These are phyloP conservation scores for Idris sp. DNA, from an alignment of 1,140 invertebrate genomes.

Conservation along the genomic window DNA sequence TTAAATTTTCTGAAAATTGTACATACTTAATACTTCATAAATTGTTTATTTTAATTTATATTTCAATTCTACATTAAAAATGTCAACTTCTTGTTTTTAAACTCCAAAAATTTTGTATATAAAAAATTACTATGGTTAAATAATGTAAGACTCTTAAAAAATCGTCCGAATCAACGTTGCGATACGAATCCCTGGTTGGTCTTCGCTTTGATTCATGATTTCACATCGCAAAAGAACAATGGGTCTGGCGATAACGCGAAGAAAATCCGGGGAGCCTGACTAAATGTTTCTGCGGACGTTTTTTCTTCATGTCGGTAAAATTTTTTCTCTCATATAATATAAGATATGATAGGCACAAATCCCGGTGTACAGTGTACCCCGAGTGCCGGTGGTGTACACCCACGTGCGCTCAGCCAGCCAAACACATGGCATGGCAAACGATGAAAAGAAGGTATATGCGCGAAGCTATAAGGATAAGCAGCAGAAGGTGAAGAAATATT, in stretches of 20 bases:
- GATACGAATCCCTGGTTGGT: neutral
- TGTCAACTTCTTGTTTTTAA: no score
- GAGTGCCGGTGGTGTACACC: constrained; percentile 64
- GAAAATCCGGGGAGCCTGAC: constrained; percentile 42
- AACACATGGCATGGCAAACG: constrained; percentile 61
- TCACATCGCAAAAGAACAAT: constrained; percentile 51
- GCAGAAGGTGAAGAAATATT: constrained; percentile 61
- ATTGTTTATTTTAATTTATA: no score
- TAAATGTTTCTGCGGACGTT: constrained; percentile 43
- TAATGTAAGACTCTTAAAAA: no score
- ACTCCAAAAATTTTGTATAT: no score
- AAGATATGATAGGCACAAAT: constrained; percentile 56
- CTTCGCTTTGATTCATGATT: constrained; percentile 45
- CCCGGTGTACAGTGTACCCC: constrained; percentile 48
- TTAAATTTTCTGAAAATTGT: no score
- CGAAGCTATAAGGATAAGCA: constrained; percentile 53
- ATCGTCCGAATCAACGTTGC: constrained; percentile 2
- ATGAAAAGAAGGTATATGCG: constrained; percentile 55
- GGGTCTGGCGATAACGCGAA: constrained; percentile 45
- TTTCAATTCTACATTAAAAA: no score
- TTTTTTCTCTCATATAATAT: constrained; percentile 30
- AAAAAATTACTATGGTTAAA: no score
- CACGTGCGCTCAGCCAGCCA: constrained; percentile 67
- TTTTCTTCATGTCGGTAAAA: constrained; percentile 6
- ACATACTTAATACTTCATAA: no score